Percentiles rank a stretch among this genome's conserved stretches.
These are phyloP conservation scores for Nyctalus aviator DNA, from an alignment of 2,797 vertebrate species.

Conservation along the genomic window DNA sequence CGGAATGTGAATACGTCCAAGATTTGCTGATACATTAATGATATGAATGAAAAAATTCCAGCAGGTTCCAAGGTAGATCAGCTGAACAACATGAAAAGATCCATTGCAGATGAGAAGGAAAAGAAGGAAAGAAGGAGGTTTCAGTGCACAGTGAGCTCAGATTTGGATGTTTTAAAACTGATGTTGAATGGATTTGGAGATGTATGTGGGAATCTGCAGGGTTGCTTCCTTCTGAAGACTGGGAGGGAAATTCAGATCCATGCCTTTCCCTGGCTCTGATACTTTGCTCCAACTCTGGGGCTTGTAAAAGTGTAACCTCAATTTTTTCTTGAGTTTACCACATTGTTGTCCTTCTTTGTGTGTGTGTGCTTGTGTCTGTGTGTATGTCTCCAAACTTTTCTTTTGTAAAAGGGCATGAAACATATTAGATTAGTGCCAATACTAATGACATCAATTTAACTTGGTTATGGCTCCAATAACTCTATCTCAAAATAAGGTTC, in stretches of 20 bases:
- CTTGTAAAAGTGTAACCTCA: too few species aligned
- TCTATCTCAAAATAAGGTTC: neutral
- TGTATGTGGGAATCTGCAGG: accelerated
- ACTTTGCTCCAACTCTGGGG: neutral
- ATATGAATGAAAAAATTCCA: neutral
- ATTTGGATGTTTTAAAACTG: neutral
- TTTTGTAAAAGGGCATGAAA: neutral
- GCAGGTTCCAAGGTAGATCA: neutral
- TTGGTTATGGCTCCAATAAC: neutral
- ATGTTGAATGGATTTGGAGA: neutral
- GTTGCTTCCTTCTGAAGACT: neutral
- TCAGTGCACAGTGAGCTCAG: neutral
- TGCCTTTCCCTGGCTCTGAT: neutral
- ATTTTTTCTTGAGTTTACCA: neutral
- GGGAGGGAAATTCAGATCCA: neutral
- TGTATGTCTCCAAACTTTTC: neutral
- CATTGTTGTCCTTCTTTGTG: neutral
- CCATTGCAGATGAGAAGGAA: neutral
- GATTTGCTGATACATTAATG: neutral
- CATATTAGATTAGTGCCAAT: neutral
- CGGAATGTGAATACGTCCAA: too few species aligned
- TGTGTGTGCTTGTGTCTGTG: neutral
- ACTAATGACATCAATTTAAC: neutral
- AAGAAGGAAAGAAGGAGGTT: neutral
- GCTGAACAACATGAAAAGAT: neutral